phyloP scores from a whole-genome alignment of 2,113 vertebrate genomes.

The Thalassarche chlororhynchos region DNA sequence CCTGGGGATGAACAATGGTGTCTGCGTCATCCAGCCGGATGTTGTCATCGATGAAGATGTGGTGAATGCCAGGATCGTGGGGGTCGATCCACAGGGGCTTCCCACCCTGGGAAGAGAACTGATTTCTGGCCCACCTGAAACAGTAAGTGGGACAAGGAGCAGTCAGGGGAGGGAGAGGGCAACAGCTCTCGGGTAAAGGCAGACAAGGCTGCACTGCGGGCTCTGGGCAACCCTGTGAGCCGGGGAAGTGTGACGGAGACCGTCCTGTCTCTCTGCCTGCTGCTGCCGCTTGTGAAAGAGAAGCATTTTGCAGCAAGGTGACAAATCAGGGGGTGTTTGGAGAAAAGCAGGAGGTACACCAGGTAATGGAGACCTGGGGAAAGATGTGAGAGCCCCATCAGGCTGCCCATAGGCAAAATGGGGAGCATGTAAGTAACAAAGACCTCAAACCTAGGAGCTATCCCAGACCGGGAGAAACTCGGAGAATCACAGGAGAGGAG shows the following conservation, averaged over 20 bases:
- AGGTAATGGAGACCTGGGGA: not conserved
- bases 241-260: fast-evolving
- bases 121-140: constrained; percentile 86
- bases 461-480: not conserved
- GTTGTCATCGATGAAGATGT: constrained; percentile 93
- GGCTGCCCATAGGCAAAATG: not conserved
- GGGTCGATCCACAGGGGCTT: constrained; percentile 91
- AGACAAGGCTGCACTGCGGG: not conserved
- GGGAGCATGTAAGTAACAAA: not conserved
- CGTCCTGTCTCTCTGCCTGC: not conserved
- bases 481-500: not conserved
- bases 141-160: not conserved
- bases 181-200: fast-evolving
- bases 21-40: constrained; percentile 82
- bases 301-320: not conserved
- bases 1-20: constrained; percentile 86
- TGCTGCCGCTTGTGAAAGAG: not conserved
- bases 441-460: not conserved
- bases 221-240: not conserved
- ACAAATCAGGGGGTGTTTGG: not conserved
- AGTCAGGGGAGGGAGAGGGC: not conserved
- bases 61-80: constrained; percentile 80
- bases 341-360: not conserved
- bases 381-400: not conserved
- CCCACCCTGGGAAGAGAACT: constrained; percentile 80